A percentile compares a stretch with the other conserved stretches of the same genome.
phyloP scores from a whole-genome alignment of 1,140 invertebrate species.

The Battus philenor region DNA sequence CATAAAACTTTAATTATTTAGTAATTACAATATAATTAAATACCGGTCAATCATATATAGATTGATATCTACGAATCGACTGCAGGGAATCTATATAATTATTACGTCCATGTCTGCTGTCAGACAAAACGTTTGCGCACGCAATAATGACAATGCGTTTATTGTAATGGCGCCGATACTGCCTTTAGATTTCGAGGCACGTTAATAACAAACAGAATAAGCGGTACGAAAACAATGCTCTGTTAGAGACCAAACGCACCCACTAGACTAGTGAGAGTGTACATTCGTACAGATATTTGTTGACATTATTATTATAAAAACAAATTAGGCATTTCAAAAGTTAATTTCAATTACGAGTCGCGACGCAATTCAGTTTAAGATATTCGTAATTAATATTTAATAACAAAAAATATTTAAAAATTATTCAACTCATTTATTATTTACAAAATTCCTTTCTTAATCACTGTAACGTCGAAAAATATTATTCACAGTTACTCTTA shows the following conservation, averaged over 20 bases:
- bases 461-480: neutral
- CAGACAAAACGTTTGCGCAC: conserved; percentile 27
- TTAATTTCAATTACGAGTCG: too few species aligned
- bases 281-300: conserved; percentile 20
- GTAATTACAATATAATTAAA: too few species aligned
- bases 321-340: too few species aligned
- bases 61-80: conserved; percentile 18
- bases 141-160: conserved; percentile 41
- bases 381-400: too few species aligned
- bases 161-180: conserved; percentile 31
- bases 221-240: conserved; percentile 26
- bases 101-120: conserved; percentile 23
- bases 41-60: conserved; percentile 9
- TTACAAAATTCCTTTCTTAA: neutral
- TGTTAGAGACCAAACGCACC: conserved; percentile 28
- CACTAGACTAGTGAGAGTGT: conserved; percentile 31
- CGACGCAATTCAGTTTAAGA: too few species aligned
- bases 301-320: too few species aligned
- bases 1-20: too few species aligned
- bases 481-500: too few species aligned
- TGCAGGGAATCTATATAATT: conserved; percentile 25
- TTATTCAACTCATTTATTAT: neutral
- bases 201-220: conserved; percentile 26
- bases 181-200: conserved; percentile 17
- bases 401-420: neutral